phyloP scores from a whole-genome alignment of 2,113 vertebrate species.

The Callithrix jacchus region DNA sequence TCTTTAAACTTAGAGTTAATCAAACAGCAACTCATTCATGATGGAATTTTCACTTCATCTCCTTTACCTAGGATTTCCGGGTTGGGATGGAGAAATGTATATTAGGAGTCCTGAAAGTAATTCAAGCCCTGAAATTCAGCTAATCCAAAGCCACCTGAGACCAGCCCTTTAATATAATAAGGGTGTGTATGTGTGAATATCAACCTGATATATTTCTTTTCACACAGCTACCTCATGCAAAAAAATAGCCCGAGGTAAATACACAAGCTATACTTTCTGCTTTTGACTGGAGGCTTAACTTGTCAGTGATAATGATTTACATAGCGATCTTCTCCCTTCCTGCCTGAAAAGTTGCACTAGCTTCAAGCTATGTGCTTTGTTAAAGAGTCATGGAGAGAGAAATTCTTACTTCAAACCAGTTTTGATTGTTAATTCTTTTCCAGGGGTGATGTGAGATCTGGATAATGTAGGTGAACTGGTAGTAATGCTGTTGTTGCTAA shows the following conservation, averaged over 20 bases:
- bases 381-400: conserved; percentile 12
- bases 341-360: conserved; percentile 58
- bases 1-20: background rate
- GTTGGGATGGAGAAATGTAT: background rate
- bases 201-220: conserved; percentile 47
- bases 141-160: background rate
- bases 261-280: conserved; percentile 52
- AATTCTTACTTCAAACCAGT: conserved; percentile 18
- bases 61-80: background rate
- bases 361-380: conserved; percentile 71
- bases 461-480: background rate
- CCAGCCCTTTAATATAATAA: background rate
- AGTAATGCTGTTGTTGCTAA: background rate
- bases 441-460: background rate
- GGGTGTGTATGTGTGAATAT: background rate
- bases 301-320: conserved; percentile 75
- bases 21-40: background rate
- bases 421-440: conserved; percentile 45
- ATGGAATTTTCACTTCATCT: background rate
- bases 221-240: conserved; percentile 50
- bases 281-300: conserved; percentile 73
- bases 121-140: background rate
- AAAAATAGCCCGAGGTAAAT: conserved; percentile 73
- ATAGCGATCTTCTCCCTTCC: conserved; percentile 58
- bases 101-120: background rate